phyloP scores from a whole-genome alignment of 2,797 vertebrate species.

The Rhinichthys osculus region DNA sequence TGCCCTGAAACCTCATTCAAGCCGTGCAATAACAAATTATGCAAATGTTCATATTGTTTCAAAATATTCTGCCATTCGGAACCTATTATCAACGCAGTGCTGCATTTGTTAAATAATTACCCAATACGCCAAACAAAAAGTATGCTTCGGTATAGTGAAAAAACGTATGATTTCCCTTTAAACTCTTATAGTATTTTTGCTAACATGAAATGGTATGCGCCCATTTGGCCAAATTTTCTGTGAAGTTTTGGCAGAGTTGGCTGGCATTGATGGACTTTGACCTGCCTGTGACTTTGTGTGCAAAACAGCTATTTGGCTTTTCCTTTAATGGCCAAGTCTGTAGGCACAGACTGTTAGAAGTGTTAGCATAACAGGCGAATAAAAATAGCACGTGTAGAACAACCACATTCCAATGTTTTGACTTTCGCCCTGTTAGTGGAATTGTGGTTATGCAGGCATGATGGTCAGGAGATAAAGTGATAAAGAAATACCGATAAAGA shows the following conservation, averaged over 20 bases:
- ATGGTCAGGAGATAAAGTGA: constrained; percentile 51
- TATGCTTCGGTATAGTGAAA: constrained; percentile 12
- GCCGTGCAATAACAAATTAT: neutral
- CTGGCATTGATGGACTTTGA: constrained; percentile 20
- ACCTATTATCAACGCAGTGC: constrained; percentile 15
- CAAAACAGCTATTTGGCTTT: constrained; percentile 55
- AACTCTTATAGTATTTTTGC: constrained; percentile 5
- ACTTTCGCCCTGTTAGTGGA: constrained; percentile 47
- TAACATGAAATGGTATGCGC: neutral
- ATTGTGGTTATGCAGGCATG: constrained; percentile 26
- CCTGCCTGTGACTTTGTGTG: constrained; percentile 23
- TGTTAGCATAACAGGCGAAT: constrained; percentile 48
- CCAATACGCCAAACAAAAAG: neutral
- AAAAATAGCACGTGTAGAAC: constrained; percentile 44
- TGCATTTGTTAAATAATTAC: constrained; percentile 13
- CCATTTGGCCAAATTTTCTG: neutral
- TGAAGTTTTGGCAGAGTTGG: constrained; percentile 24
- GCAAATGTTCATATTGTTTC: neutral
- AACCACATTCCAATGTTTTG: constrained; percentile 53
- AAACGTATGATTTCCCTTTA: neutral
- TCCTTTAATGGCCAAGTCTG: constrained; percentile 51
- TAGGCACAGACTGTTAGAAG: constrained; percentile 43
- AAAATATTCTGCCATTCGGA: constrained; percentile 6
- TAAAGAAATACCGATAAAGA: constrained; percentile 37
- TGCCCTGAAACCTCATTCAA: constrained; percentile 20